Conservation (phyloP, 2,113 vertebrate species). For the Anolis sagrei region DNA sequence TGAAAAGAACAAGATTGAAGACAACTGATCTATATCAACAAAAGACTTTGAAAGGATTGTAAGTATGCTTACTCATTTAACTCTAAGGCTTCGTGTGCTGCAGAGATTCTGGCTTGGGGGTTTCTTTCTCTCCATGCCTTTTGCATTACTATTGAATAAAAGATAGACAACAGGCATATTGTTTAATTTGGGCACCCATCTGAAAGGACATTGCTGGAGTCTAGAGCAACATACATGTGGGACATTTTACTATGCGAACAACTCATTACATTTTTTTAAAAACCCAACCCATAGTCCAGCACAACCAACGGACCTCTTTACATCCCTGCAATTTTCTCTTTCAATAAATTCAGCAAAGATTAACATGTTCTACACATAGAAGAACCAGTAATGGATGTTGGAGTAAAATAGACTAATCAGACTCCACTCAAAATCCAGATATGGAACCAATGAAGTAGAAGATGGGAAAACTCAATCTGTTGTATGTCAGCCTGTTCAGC, state of each 20-base stretch:
- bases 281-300: slow-evolving; percentile 26
- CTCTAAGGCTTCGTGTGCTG: slow-evolving; percentile 97
- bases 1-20: neutral
- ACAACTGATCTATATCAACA: slow-evolving; percentile 6
- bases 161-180: slow-evolving; percentile 30
- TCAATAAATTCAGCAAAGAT: neutral
- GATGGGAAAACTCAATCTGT: too few relatives aligned
- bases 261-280: neutral
- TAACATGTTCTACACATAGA: neutral
- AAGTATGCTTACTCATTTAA: slow-evolving; percentile 92
- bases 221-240: slow-evolving; percentile 26
- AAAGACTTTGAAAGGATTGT: slow-evolving; percentile 37
- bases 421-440: neutral
- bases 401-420: neutral
- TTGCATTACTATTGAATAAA: slow-evolving; percentile 90
- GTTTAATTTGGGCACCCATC: neutral
- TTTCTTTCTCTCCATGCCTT: slow-evolving; percentile 99
- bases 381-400: neutral
- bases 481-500: too few relatives aligned
- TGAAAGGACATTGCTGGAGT: neutral
- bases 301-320: neutral
- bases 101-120: slow-evolving; percentile 96
- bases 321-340: slow-evolving; percentile 22
- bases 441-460: neutral
- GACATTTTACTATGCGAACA: slow-evolving; percentile 44